Base-by-base conservation (phyloP, 2,113 vertebrate species). In the Macrotis lagotis region DNA sequence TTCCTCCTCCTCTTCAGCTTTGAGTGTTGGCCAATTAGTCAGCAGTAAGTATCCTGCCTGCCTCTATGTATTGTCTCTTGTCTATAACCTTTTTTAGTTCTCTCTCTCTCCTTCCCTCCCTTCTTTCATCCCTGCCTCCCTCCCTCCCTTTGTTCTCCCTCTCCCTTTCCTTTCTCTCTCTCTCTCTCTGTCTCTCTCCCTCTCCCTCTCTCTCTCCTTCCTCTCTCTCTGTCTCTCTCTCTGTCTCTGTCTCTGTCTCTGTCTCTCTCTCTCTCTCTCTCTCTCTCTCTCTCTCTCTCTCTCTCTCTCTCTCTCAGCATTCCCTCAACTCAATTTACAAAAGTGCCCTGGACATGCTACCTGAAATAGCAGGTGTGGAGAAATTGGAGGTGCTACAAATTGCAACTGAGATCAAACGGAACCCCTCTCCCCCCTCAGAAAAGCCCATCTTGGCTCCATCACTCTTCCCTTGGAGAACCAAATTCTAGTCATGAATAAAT, bases 21-120 rank as follows among this genome's bases (percentile, higher is more conserved):
- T 99, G 99, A 99, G 99, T 96, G 99, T 99, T 98, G 99, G 99
- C 95, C 99, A 99, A 99, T 99, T 99, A 98, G 99, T 99, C 99
- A 99, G 99, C 99, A 99, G 99, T 99, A 99, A 99, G 99, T 99
- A 98, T 98, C 95, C 95, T 93, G 95, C 97, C 97, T 98, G 97
- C 89, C 96, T 98, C 92, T 7, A 92, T 48, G 59, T 93, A n/a
- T 44, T 52, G n/a, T 92, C 91, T 89, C 83, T 51, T 96, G 88
- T 52, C 83, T 88, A 3, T 90, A 95, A 53, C 89, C 55, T 97
- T 24, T 24, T 96, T 95, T 95, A 94, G n/a, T 24, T 16, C 92
- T 50, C 3, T 93, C 25, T 91, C 59, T 11, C 59, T 37, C 49
- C 91, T 25, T 96, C 28, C 28, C 52, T 44, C 0, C 31, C 50